phyloP scores from a whole-genome alignment of 2,113 vertebrate species.

The Emydura subglobosa region DNA sequence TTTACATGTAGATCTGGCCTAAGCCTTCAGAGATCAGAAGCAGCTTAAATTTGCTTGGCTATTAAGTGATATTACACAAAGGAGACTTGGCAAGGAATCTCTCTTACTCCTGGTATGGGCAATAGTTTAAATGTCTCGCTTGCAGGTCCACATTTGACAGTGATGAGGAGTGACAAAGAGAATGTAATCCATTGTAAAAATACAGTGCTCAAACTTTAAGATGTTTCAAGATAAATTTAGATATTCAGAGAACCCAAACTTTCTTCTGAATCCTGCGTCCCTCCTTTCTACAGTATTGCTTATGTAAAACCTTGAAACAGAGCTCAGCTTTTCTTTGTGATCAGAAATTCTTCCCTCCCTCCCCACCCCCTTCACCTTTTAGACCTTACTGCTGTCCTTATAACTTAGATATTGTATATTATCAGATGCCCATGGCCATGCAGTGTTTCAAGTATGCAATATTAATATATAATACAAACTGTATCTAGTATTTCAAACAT shows the following conservation, averaged over 20 bases:
- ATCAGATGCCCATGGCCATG: background rate
- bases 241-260: background rate
- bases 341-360: background rate
- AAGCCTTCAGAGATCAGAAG: background rate
- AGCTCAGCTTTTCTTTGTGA: conserved; percentile 30
- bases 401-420: conserved; percentile 38
- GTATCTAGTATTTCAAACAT: background rate
- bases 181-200: background rate
- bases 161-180: background rate
- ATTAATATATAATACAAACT: conserved; percentile 33
- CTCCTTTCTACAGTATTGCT: background rate
- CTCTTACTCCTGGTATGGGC: background rate
- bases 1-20: background rate
- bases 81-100: background rate
- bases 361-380: background rate
- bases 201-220: background rate
- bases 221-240: background rate
- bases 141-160: background rate
- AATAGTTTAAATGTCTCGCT: background rate
- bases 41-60: background rate
- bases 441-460: conserved; percentile 19
- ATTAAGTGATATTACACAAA: background rate
- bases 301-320: background rate
- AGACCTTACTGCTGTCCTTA: background rate
- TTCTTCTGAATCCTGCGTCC: background rate